phyloP scores from a whole-genome alignment of 2,113 vertebrate species.

The Terrapene triunguis region DNA sequence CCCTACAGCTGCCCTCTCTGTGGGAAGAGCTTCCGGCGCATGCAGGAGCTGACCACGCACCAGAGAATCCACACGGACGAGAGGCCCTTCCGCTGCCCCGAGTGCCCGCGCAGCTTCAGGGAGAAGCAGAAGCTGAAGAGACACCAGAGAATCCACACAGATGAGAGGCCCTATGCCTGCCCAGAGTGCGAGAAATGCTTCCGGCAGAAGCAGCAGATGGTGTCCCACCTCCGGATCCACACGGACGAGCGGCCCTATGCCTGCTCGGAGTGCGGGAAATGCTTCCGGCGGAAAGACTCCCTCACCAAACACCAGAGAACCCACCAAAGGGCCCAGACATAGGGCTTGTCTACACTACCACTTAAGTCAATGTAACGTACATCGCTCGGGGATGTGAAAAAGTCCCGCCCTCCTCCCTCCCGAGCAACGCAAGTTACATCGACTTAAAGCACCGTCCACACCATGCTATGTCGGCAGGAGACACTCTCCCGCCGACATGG shows the following conservation, averaged over 20 bases:
- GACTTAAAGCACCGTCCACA: no score
- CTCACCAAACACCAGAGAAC: constrained; percentile 71
- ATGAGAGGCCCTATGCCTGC: constrained; percentile 70
- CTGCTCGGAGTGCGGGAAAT: constrained; percentile 73
- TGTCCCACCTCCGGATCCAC: constrained; percentile 77
- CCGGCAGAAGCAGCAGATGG: constrained; percentile 70
- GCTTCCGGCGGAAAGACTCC: constrained; percentile 73
- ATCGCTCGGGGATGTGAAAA: no score
- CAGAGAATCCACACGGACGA: constrained; percentile 74
- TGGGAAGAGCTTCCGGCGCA: constrained; percentile 75
- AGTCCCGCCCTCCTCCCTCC: rapidly evolving
- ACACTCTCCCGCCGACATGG: no score
- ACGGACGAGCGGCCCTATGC: constrained; percentile 72
- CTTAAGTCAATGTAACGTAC: no score
- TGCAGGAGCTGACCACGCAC: constrained; percentile 71
- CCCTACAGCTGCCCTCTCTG: constrained; percentile 72
- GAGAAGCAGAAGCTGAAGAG: constrained; percentile 73
- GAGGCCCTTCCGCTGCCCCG: constrained; percentile 69
- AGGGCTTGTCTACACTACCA: no score
- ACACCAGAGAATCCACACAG: constrained; percentile 73
- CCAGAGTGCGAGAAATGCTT: constrained; percentile 74
- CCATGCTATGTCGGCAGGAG: no score
- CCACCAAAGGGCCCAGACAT: background rate
- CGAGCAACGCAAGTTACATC: no score
- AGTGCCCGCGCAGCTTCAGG: constrained; percentile 74